Evolutionary conservation across 2,113 vertebrate genomes (phyloP), one percentile per base, ranked within the genome.

Genomic region (Cygnus atratus): DNA sequence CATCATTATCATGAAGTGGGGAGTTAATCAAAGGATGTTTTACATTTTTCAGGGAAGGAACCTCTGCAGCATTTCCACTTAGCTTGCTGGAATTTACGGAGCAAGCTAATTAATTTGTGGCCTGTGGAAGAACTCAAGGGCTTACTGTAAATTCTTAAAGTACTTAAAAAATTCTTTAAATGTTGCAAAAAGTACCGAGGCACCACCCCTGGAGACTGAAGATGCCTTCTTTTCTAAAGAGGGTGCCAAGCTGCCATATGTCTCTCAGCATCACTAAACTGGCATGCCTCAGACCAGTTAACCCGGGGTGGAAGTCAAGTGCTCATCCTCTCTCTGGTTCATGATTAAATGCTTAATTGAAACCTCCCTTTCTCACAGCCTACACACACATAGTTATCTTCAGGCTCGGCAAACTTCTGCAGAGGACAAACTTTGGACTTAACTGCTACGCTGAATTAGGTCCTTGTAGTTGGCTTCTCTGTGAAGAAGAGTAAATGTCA

Each of bases 21-120:
- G 84, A 96, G 80, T 87, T 96, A 95, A 93, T 93, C 83, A 89
- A 91, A 94, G 28, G 73, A 76, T 70, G 58, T 62, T 92, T 94
- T 96, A 44, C 50, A 65, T 93, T 93, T 96, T 93, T 22, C 37
- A 91, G 70, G 28, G n/a, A 84, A 88, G 58, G 31, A 92, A 61
- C 31, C 16, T 90, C 93, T 91, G 74, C 91, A 95, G 77, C 44
- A 39, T 66, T 95, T 93, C 88, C 84, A 93, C 77, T 93, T 90
- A 88, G 74, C 86, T 91, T 92, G 77, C 44, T 93, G 62, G 70
- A 95, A 88, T 81, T 92, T 94, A 89, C 93, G 84, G 41, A 89
- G 76, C 43, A 22, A 94, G 31, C 44, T 93, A 94, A 96, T 97
- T 96, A 93, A 94, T 95, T 75, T 93, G 77, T 96, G 90, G 58